Evolutionary conservation across 2,113 vertebrate species (phyloP), one percentile per base, ranked within the genome.

Genomic region (Toxotes jaculatrix): DNA sequence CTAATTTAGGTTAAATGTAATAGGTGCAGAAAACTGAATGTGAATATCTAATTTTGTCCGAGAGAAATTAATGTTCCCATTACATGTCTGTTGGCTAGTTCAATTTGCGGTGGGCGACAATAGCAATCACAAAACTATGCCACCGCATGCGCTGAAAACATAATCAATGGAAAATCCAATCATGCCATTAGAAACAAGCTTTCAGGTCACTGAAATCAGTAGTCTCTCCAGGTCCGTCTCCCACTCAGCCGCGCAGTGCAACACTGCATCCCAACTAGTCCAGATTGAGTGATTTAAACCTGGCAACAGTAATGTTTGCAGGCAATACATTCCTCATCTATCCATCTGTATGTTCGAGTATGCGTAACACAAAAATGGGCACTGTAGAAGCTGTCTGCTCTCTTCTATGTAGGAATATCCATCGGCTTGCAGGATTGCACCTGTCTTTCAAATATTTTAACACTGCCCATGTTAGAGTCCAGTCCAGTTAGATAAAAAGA

Each of bases 141-240:
- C 79, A 56, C 47, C 14, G 63, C 74, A 82, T 82, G 79, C 9
- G 8, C 70, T 67, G 67, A 79, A 90, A 89, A 87, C 42, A 69
- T 84, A 92, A 93, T 93, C 91, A 93, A 90, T 89, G 82, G 74
- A 60, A 76, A 86, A 89, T 89, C 80, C 84, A 91, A 88, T 91
- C 82, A 85, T 77, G 31, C 51, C 75, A 82, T 90, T 84, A 80
- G 81, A 90, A 83, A 83, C 79, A 82, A 77, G 85, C 78, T 87
- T 79, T 87, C 59, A 66, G 51, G 72, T 87, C 74, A 79, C 90
- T 92, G 76, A 85, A 91, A 89, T 86, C 70, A 84, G 77, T 77
- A n/a, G 53, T 71, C 40, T 87, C 80, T 71, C 51, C 17, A 65
- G 60, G 42, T 32, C 49, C 36, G 66, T 73, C 64, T 85, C 23